These are phyloP conservation scores for Drosophila serrata DNA, from an alignment of 1,140 invertebrate genomes.

Conservation along the genomic window DNA sequence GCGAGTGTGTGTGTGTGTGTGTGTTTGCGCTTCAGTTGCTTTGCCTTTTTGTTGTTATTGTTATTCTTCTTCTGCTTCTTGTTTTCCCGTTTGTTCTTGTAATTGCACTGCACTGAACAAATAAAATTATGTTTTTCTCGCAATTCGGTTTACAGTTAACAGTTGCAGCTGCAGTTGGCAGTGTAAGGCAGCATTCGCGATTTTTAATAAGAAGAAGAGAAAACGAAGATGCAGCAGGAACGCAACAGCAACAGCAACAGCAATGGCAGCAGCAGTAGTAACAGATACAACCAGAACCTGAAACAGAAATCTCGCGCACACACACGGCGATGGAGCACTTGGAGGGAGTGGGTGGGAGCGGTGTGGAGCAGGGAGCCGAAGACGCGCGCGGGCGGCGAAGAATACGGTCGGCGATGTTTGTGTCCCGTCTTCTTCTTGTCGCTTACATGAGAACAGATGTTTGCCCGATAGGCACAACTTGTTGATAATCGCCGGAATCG, in stretches of 20 bases:
- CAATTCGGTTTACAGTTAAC: slow-evolving; percentile 7
- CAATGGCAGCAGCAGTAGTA: slow-evolving; percentile 25
- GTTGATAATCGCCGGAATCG: slow-evolving; percentile 46
- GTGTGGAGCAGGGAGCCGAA: slow-evolving; percentile 39
- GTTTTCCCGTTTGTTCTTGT: slow-evolving; percentile 20
- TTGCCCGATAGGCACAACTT: slow-evolving; percentile 45
- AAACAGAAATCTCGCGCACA: slow-evolving; percentile 37
- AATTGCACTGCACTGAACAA: slow-evolving; percentile 29
- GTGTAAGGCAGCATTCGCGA: slow-evolving; percentile 11
- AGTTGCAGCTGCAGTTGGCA: slow-evolving; percentile 40
- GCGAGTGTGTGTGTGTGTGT: slow-evolving; percentile 16
- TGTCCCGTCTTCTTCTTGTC: slow-evolving; percentile 56
- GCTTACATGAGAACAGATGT: slow-evolving; percentile 38
- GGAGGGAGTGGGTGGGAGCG: slow-evolving; percentile 6
- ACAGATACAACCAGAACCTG: slow-evolving; percentile 34
- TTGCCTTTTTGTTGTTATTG: slow-evolving; percentile 61
- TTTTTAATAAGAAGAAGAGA: slow-evolving; percentile 21
- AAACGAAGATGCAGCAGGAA: slow-evolving; percentile 35
- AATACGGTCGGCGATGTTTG: slow-evolving; percentile 60
- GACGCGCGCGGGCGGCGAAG: slow-evolving; percentile 30
- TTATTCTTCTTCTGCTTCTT: slow-evolving; percentile 8
- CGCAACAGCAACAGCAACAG: slow-evolving; percentile 23
- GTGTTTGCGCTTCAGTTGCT: slow-evolving; percentile 44
- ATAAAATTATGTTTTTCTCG: slow-evolving; percentile 11
- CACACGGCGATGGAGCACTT: slow-evolving; percentile 7